Base-by-base conservation (phyloP, 2,888 invertebrate genomes). In the Creontiades dilutus region DNA sequence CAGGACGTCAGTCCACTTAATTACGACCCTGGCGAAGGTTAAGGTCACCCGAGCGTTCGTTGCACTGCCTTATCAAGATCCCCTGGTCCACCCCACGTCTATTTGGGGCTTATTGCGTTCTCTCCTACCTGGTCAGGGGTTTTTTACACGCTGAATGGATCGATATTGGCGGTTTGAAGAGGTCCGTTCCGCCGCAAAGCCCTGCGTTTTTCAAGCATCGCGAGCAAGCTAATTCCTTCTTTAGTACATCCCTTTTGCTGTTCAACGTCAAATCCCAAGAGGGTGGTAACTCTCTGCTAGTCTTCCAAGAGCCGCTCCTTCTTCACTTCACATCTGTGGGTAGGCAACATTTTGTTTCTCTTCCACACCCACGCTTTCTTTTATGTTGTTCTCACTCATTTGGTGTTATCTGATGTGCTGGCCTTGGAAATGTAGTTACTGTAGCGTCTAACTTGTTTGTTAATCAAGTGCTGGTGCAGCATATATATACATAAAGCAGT, bases 51-150 rank as follows among this genome's bases (percentile, higher is more conserved):
- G 0, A 48, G 52, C 80, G 86, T 68, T 75, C 86, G 76, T 86
- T 68, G 68, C 61, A 78, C 88, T 14, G 23, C 52, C 86, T 46
- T 88, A 88, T 88, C 88, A 55, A 68, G 88, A 78, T 86, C 86
- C 19, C 12, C 7, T 14, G n/a, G 7, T 57, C 57, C 57, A 57
- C 57, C 57, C 68, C 0, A 23, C 68, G 23, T 46, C 82, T 82
- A 82, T 82, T 82, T 14, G 81, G 81, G 4, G 81, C 80, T 37
- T 80, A 37, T 80, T 80, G 80, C 80, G 80, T 80, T 80, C 14
- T n/a, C 52, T 16, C 37, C 37, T 52, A 80, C 80, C n/a, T n/a
- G 52, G 82, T 19, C n/a, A 37, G 82, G 48, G 23, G n/a, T 82
- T 82, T 82, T 52, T 19, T 52, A 48, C 82, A 23, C 82, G 19